phyloP scores from a whole-genome alignment of 2,113 vertebrate genomes.

The Callipepla squamata region DNA sequence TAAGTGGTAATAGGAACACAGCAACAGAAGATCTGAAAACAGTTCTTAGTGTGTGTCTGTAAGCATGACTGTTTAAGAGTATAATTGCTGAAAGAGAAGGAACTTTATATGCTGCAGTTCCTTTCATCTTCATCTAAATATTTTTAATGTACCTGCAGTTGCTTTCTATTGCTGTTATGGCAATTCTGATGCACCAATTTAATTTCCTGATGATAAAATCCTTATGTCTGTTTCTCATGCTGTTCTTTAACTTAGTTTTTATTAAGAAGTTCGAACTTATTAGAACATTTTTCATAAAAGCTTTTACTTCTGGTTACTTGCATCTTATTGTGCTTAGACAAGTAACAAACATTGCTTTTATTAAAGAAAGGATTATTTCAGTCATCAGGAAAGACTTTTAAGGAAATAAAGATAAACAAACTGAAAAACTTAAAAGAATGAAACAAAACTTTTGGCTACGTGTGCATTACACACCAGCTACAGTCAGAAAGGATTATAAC shows the following conservation, averaged over 20 bases:
- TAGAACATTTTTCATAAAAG: not conserved
- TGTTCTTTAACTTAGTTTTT: not conserved
- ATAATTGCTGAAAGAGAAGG: not conserved
- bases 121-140: not conserved
- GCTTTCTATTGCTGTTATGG: not conserved
- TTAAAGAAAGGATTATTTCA: not conserved
- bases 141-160: not conserved
- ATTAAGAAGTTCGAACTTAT: not conserved
- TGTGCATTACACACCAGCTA: fast-evolving
- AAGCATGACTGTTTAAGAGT: not conserved
- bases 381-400: not conserved
- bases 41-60: not conserved
- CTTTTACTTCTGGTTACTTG: not conserved
- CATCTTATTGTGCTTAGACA: not conserved
- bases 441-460: not conserved
- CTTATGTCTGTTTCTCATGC: not conserved
- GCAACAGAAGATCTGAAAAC: not conserved
- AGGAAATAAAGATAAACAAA: not conserved
- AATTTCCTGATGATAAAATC: not conserved
- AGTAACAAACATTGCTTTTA: not conserved
- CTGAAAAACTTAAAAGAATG: not conserved
- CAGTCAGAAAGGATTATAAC: not conserved
- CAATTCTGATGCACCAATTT: not conserved
- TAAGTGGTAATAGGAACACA: not conserved
- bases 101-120: not conserved